A percentile compares a stretch with the other conserved stretches of the same genome.
These are phyloP conservation scores for Argya squamiceps DNA, from an alignment of 2,797 vertebrate species.

Conservation along the genomic window DNA sequence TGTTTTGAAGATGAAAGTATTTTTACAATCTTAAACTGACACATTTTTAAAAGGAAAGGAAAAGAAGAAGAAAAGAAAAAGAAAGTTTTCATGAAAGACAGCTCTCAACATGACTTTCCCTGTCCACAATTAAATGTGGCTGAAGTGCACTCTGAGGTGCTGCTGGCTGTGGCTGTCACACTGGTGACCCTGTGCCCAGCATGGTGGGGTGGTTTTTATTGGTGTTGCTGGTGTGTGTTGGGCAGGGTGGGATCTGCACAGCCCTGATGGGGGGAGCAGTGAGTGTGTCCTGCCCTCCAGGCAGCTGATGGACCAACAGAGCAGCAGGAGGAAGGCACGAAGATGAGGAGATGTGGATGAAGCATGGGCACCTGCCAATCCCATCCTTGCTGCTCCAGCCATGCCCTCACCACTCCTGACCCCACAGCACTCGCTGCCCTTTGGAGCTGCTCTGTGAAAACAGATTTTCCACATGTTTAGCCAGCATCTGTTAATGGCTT, in stretches of 20 bases:
- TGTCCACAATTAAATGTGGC: rapidly evolving
- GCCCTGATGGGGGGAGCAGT: rapidly evolving
- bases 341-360: background rate
- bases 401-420: background rate
- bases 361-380: rapidly evolving
- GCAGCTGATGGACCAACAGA: background rate
- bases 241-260: background rate
- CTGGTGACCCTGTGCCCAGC: background rate
- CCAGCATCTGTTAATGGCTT: background rate
- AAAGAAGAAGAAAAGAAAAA: background rate
- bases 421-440: background rate
- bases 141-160: background rate
- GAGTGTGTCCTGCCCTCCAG: background rate
- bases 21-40: conserved; percentile 56
- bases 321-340: background rate
- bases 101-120: background rate
- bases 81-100: background rate
- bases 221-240: background rate
- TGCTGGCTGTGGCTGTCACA: background rate
- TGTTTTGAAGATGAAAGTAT: conserved; percentile 57
- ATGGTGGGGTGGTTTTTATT: background rate
- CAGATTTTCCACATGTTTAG: background rate
- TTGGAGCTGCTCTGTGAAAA: background rate
- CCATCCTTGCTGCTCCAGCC: background rate
- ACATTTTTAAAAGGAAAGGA: background rate